Conservation (phyloP, 1,140 invertebrate genomes). For the Pentalonia nigronervosa region DNA sequence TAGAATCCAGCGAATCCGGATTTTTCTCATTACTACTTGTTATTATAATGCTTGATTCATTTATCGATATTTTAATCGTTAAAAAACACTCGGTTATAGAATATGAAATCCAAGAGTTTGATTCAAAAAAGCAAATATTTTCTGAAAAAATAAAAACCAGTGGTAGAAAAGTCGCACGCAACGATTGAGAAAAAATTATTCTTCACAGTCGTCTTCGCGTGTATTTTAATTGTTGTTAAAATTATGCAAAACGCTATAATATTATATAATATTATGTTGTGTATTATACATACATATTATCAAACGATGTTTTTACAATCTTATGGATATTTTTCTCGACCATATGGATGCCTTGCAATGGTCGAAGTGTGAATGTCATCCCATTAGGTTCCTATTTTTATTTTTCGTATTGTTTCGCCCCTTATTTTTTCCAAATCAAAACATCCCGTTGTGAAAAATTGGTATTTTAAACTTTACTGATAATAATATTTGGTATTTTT, state of each 20-base stretch:
- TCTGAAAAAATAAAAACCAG: background rate
- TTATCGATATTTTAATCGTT: too few relatives aligned
- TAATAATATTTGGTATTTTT: background rate
- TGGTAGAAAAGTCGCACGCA: background rate
- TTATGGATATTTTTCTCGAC: background rate
- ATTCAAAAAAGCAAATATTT: background rate
- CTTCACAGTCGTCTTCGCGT: background rate
- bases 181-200: background rate
- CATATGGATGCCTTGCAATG: background rate
- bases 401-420: background rate
- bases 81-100: too few relatives aligned
- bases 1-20: too few relatives aligned
- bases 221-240: background rate
- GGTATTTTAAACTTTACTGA: background rate
- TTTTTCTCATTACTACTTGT: too few relatives aligned
- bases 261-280: too few relatives aligned
- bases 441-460: background rate
- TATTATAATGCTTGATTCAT: too few relatives aligned
- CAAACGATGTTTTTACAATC: background rate
- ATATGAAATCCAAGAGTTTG: too few relatives aligned
- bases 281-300: too few relatives aligned
- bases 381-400: background rate
- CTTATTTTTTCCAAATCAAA: background rate
- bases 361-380: background rate
- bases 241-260: too few relatives aligned